These are phyloP conservation scores for Oryzias curvinotus DNA, from an alignment of 2,113 vertebrate genomes.

Conservation along the genomic window DNA sequence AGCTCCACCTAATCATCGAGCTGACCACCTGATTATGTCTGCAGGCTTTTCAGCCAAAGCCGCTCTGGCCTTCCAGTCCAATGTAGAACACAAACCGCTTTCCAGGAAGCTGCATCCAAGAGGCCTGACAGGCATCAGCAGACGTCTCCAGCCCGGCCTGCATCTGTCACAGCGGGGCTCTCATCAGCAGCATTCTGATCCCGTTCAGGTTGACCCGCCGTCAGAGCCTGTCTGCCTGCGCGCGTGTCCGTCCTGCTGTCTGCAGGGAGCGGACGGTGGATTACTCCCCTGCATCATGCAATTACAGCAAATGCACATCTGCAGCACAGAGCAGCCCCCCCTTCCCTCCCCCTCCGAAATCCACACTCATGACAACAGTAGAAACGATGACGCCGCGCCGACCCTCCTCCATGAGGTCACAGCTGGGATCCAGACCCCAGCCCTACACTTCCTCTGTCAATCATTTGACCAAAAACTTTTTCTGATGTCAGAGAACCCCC, in stretches of 20 bases:
- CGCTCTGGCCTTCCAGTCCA: constrained; percentile 57
- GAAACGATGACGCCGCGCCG: too few relatives aligned
- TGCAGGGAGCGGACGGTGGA: not conserved
- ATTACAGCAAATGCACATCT: constrained; percentile 14
- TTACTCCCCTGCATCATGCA: not conserved
- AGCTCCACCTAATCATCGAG: constrained; percentile 58
- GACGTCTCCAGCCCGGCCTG: constrained; percentile 26
- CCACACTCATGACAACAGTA: not conserved
- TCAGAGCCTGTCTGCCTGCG: too few relatives aligned
- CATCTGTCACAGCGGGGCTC: constrained; percentile 10
- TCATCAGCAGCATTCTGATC: constrained; percentile 22
- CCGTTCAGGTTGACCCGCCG: not conserved
- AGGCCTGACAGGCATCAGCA: constrained; percentile 44
- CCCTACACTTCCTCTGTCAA: too few relatives aligned
- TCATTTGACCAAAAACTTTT: too few relatives aligned
- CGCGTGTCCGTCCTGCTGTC: too few relatives aligned
- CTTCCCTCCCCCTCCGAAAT: not conserved
- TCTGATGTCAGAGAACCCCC: too few relatives aligned
- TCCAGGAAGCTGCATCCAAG: constrained; percentile 55
- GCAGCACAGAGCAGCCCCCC: not conserved
- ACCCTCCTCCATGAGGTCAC: not conserved
- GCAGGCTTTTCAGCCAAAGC: constrained; percentile 43
- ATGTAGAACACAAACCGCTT: constrained; percentile 57
- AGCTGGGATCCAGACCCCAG: not conserved
- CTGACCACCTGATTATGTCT: constrained; percentile 67